These are phyloP conservation scores for Calameuta idolon DNA, from an alignment of 2,888 invertebrate species.

Conservation along the genomic window DNA sequence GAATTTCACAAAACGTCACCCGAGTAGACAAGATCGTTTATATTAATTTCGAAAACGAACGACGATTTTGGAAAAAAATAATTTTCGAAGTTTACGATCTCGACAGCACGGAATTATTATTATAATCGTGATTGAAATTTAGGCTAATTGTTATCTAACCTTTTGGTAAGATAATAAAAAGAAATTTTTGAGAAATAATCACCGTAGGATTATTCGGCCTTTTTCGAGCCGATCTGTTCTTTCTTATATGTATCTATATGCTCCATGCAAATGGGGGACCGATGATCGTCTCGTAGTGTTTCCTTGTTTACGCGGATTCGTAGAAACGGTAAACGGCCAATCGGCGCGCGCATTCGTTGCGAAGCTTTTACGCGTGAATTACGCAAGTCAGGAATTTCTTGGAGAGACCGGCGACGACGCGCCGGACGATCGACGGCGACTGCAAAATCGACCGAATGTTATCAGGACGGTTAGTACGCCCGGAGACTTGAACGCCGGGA, in stretches of 20 bases:
- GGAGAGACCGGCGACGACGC: slow-evolving; percentile 39
- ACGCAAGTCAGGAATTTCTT: slow-evolving; percentile 59
- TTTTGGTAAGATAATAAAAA: too few species aligned
- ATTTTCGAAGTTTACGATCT: too few species aligned
- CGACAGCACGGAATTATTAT: too few species aligned
- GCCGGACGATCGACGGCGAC: slow-evolving; percentile 34
- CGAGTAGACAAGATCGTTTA: background rate
- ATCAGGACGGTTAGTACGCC: slow-evolving; percentile 56
- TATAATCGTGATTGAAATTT: too few species aligned
- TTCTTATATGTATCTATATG: background rate
- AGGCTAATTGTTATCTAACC: too few species aligned
- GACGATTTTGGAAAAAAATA: too few species aligned
- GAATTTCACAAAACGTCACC: background rate
- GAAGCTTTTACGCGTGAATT: slow-evolving; percentile 36
- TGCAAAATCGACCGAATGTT: slow-evolving; percentile 47
- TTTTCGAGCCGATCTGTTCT: background rate
- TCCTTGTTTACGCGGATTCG: background rate
- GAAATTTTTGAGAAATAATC: too few species aligned
- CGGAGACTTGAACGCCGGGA: slow-evolving; percentile 64
- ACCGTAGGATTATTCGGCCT: background rate
- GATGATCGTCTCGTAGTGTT: background rate
- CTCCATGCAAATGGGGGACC: background rate
- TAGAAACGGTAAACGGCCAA: background rate
- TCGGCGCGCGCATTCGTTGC: slow-evolving; percentile 12
- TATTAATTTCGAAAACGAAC: background rate